Evolutionary conservation across 2,797 vertebrate genomes (phyloP), one percentile per base, ranked within the genome.

Genomic region (Pangasius krempfi): DNA sequence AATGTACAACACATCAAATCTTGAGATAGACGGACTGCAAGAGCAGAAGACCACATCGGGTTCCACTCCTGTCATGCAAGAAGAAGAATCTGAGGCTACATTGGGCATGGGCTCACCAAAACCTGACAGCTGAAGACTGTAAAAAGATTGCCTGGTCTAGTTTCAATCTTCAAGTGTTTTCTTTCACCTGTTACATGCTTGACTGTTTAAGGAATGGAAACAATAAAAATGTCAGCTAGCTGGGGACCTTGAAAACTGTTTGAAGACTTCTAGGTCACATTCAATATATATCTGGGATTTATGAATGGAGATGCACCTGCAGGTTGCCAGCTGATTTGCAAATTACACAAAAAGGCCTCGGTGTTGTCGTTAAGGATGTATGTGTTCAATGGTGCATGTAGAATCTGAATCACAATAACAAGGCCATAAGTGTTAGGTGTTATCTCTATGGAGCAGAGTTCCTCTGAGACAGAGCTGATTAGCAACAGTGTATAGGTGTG

Each of bases 391-490:
- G 90, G 92, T 84, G 89, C 44, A 86, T 93, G 93, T 44, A 60
- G 89, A 80, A 87, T 80, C 60, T 94, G 91, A 91, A 90, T 93
- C 93, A 93, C 47, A 22, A 88, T 64, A 13, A 78, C 82, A 47
- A 86, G 86, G 62, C 86, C 84, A 87, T 76, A 62, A 50, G 8
- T 81, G 89, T 93, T 88, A 70, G 89, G 93, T 93, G 93, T 95
- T 95, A 95, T 96, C 95, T 75, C 92, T 85, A 70, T 3, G 89
- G 56, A 60, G 60, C 94, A 95, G 87, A 54, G 89, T 86, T 75
- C 90, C 89, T 86, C 91, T 90, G 91, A 92, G 89, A 84, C 84
- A 80, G 62, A 89, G 86, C 89, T 90, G 93, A 94, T 94, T 94
- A 94, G 88, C 76, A 73, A 80, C 88, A 83, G 85, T 47, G 16